Percentiles rank a stretch among this genome's conserved stretches.
phyloP scores from a whole-genome alignment of 2,797 vertebrate species.

The Galaxias olidus region DNA sequence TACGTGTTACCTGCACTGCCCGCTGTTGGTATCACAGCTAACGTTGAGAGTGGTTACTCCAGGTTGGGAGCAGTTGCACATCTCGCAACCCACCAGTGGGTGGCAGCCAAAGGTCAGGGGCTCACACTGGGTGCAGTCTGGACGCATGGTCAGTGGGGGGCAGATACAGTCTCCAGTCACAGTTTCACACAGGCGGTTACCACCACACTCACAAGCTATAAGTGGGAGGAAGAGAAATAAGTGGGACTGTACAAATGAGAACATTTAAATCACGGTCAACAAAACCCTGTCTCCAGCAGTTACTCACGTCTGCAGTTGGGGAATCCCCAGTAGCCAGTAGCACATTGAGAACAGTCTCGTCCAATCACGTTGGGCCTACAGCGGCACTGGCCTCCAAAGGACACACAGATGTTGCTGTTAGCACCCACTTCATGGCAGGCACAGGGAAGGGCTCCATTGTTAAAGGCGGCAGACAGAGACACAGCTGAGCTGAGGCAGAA shows the following conservation, averaged over 20 bases:
- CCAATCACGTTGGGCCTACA: conserved; percentile 90
- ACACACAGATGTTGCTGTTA: conserved; percentile 78
- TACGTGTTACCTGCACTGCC: conserved; percentile 97
- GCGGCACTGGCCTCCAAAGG: conserved; percentile 87
- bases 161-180: conserved; percentile 91
- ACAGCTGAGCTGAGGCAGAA: conserved; percentile 85
- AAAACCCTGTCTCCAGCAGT: no score
- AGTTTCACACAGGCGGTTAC: conserved; percentile 85
- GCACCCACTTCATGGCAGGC: conserved; percentile 89
- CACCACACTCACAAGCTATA: conserved; percentile 88
- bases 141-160: conserved; percentile 85
- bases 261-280: no score
- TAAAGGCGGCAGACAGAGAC: conserved; percentile 92
- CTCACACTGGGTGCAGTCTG: conserved; percentile 86
- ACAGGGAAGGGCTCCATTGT: conserved; percentile 88
- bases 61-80: conserved; percentile 88
- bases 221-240: neutral
- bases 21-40: conserved; percentile 82
- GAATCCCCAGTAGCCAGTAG: conserved; percentile 94
- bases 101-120: conserved; percentile 94
- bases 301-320: conserved; percentile 92
- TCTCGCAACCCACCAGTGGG: conserved; percentile 90
- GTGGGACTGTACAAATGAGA: no score
- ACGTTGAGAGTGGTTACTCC: conserved; percentile 79
- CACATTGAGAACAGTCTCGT: conserved; percentile 90